These are phyloP conservation scores for Lucinisca nassula DNA, from an alignment of 2,888 invertebrate species.

Conservation along the genomic window DNA sequence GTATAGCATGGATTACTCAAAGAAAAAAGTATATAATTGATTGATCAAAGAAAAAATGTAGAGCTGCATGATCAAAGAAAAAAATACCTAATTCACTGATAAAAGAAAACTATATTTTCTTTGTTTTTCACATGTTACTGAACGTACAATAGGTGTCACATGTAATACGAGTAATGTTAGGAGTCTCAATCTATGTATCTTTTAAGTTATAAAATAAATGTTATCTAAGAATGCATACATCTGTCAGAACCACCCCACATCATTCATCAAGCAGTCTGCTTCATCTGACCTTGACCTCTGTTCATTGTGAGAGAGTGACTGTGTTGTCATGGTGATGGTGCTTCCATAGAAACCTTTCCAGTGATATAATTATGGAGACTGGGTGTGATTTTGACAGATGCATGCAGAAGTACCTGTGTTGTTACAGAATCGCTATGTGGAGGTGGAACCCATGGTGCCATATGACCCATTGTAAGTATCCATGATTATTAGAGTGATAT, in stretches of 20 bases:
- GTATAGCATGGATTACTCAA: no score
- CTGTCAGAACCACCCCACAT: not conserved
- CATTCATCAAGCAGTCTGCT: not conserved
- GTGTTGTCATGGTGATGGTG: not conserved
- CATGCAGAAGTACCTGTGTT: conserved; percentile 74
- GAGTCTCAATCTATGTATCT: no score
- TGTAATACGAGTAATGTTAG: no score
- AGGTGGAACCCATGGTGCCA: conserved; percentile 80
- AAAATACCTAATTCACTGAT: no score
- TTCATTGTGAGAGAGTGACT: not conserved
- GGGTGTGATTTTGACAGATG: conserved; percentile 66
- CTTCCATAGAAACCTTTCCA: conserved; percentile 58
- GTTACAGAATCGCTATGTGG: conserved; percentile 81
- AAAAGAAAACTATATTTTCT: no score
- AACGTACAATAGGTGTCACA: no score
- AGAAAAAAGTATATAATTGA: no score
- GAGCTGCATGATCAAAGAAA: no score
- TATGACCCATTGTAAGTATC: conserved; percentile 85
- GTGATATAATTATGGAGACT: conserved; percentile 19
- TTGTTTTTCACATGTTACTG: no score
- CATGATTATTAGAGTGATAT: no score
- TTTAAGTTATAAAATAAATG: no score
- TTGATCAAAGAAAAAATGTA: no score
- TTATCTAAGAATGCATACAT: not conserved
- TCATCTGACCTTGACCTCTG: not conserved